Conservation (phyloP, 2,113 vertebrate species). For the Lates calcarifer region DNA sequence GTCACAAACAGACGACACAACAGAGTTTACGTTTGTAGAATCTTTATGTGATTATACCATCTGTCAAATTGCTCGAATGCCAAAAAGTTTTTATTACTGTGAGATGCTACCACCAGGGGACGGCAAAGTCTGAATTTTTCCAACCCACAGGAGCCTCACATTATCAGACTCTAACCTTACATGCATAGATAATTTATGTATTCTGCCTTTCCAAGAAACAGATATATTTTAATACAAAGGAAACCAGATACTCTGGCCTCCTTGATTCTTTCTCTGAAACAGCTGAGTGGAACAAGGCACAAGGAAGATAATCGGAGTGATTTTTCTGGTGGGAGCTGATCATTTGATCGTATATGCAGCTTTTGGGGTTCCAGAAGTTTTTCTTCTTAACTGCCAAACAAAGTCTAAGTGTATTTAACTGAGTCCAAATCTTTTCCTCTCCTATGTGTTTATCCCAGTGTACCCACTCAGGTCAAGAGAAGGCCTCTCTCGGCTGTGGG, state of each 20-base stretch:
- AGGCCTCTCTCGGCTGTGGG: slow-evolving; percentile 93
- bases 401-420: slow-evolving; percentile 5
- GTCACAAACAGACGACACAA: neutral
- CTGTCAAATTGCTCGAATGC: neutral
- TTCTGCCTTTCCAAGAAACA: slow-evolving; percentile 13
- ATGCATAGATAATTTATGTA: slow-evolving; percentile 1
- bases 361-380: neutral
- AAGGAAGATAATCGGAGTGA: neutral
- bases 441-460: slow-evolving; percentile 64
- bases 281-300: neutral
- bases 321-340: slow-evolving; percentile 2
- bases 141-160: neutral
- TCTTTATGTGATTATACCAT: neutral
- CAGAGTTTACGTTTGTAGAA: neutral
- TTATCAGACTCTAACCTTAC: neutral
- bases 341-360: neutral
- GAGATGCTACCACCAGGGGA: slow-evolving; percentile 4
- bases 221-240: neutral
- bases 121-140: neutral
- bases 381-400: neutral
- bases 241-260: neutral
- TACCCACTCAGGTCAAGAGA: slow-evolving; percentile 87
- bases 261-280: neutral
- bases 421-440: neutral
- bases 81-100: neutral